Conservation (phyloP, 1,140 invertebrate species). For the Procambarus clarkii region DNA sequence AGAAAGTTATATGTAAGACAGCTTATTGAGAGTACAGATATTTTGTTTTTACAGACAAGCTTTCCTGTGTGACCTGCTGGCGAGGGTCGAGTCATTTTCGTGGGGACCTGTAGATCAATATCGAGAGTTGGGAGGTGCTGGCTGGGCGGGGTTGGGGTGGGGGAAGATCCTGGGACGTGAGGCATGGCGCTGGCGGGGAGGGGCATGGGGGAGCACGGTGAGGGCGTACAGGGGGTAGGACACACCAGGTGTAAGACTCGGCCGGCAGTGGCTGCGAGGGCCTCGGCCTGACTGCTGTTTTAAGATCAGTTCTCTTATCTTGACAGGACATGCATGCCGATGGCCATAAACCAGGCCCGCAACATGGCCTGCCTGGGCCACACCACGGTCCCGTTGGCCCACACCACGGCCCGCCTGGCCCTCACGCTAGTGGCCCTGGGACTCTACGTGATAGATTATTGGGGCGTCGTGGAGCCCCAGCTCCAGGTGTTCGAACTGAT, state of each 20-base stretch:
- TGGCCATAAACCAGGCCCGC: constrained; percentile 60
- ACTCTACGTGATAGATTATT: constrained; percentile 73
- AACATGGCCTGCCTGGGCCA: constrained; percentile 48
- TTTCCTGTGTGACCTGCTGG: not conserved
- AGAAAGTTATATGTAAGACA: too few relatives aligned
- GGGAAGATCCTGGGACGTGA: not conserved
- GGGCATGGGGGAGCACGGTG: not conserved
- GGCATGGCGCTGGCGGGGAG: not conserved
- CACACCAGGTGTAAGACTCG: not conserved
- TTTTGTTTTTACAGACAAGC: too few relatives aligned
- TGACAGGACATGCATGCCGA: constrained; percentile 56
- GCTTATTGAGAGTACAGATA: too few relatives aligned
- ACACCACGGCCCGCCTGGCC: constrained; percentile 75
- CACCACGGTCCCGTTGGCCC: constrained; percentile 44
- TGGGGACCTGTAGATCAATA: constrained; percentile 47
- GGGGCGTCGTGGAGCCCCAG: constrained; percentile 75
- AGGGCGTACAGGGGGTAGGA: not conserved
- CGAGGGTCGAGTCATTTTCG: not conserved
- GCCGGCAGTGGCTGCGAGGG: constrained; percentile 10
- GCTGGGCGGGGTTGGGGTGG: not conserved
- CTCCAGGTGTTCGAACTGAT: constrained; percentile 55
- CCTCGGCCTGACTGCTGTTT: constrained; percentile 2
- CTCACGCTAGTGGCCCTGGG: constrained; percentile 72
- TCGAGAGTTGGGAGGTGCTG: not conserved
- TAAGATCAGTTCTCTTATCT: constrained; percentile 10